phyloP scores from a whole-genome alignment of 1,140 invertebrate genomes.

The Ceratina calcarata region DNA sequence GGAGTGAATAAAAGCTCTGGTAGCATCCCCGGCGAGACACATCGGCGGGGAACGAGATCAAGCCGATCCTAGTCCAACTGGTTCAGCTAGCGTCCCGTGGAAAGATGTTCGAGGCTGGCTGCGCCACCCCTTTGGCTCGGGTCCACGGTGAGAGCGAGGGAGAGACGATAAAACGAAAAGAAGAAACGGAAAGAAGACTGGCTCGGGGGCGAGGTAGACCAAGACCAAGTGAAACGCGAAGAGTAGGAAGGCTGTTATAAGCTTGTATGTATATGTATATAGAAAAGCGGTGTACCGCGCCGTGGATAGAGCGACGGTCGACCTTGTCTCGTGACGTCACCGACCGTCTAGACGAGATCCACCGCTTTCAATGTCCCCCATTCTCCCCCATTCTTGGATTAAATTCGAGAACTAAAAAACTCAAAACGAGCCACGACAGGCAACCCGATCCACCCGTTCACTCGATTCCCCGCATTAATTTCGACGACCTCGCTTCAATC shows the following conservation, averaged over 20 bases:
- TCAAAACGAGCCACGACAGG: conserved; percentile 52
- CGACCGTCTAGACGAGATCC: conserved; percentile 69
- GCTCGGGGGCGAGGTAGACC: conserved; percentile 31
- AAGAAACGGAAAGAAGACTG: conserved; percentile 23
- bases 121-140: conserved; percentile 32
- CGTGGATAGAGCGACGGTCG: conserved; percentile 63
- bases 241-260: conserved; percentile 32
- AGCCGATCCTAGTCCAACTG: conserved; percentile 41
- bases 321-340: conserved; percentile 72
- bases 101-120: conserved; percentile 35
- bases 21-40: conserved; percentile 17
- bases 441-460: conserved; percentile 57
- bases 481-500: conserved; percentile 28
- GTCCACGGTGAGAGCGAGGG: background rate
- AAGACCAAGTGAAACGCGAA: conserved; percentile 37
- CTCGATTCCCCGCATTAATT: conserved; percentile 58
- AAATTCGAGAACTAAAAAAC: conserved; percentile 65
- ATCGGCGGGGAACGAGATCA: conserved; percentile 44
- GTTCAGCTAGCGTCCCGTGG: conserved; percentile 41
- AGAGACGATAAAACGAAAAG: conserved; percentile 10
- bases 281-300: conserved; percentile 29
- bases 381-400: conserved; percentile 65
- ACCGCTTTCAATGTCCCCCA: conserved; percentile 66
- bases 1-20: background rate
- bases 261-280: conserved; percentile 29